Evolutionary conservation across 23 tunicate genomes (phyloP).

Genomic region (Trididemnum nubilum): DNA sequence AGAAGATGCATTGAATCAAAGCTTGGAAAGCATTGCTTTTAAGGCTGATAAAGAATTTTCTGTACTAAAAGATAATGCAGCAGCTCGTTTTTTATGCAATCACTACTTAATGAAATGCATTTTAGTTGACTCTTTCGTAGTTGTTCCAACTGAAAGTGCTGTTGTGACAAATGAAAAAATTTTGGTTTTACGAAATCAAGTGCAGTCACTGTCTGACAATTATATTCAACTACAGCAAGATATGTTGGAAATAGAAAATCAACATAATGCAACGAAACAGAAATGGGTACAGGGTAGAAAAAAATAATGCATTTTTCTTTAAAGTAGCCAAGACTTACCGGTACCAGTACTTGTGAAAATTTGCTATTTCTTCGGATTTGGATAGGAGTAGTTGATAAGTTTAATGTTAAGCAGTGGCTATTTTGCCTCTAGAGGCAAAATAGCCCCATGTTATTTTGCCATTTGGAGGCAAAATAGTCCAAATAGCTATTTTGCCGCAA

Average conservation of each 20-base stretch:
- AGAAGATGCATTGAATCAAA: conserved; percentile 47
- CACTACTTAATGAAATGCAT: conserved; percentile 74
- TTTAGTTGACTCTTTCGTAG: conserved; percentile 47
- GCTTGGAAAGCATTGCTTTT: conserved; percentile 47
- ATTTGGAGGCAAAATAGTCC: too few species aligned
- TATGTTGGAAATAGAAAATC: conserved; percentile 53
- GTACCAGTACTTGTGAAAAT: too few species aligned
- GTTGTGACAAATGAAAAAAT: conserved; percentile 2
- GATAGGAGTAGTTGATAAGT: too few species aligned
- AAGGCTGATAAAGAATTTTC: conserved; percentile 64
- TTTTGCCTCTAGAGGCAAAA: too few species aligned
- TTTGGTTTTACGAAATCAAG: conserved; percentile 54
- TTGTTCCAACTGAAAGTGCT: conserved; percentile 40
- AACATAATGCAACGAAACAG: conserved; percentile 43
- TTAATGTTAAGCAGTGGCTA: too few species aligned
- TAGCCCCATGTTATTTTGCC: too few species aligned
- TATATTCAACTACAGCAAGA: conserved; percentile 64
- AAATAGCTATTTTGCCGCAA: too few species aligned
- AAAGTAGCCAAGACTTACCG: too few species aligned
- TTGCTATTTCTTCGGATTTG: too few species aligned
- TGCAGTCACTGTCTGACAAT: conserved; percentile 62
- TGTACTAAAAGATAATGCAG: conserved; percentile 80
- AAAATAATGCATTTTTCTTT: too few species aligned
- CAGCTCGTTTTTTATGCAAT: conserved; percentile 81
- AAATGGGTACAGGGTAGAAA: conserved; percentile 58